Evolutionary conservation across 2,797 vertebrate genomes (phyloP), one percentile per base, ranked within the genome.

Genomic region (Semotilus atromaculatus): DNA sequence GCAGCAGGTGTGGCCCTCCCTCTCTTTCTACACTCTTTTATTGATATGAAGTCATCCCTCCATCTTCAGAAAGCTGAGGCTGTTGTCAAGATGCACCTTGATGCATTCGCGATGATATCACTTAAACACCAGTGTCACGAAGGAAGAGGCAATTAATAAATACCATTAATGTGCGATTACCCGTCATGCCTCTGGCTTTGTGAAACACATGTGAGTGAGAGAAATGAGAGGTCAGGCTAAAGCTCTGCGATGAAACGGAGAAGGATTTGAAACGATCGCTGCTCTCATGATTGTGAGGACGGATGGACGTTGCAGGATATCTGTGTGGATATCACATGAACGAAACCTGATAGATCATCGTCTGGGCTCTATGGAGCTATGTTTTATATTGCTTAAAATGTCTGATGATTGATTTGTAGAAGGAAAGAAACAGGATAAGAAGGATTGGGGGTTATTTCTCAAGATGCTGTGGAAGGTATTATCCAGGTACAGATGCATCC

Each of bases 21-120:
- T 87, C 77, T 86, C 81, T 87, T 6, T 81, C 81, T 82, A 82
- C 83, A 83, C 83, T 87, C 91, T 93, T 95, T 94, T 95, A 95
- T 94, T 94, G 94, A 94, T 92, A 95, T 96, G 93, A 95, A 95
- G 94, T 95, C 94, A 95, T 96, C 91, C 90, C 92, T 87, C 34
- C 36, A n/a, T 87, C 80, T 85, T 83, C 83, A 90, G 89, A 91
- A 95, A 94, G 90, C 91, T 80, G 89, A 91, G 90, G 91, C 90
- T 93, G 90, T 93, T 92, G 82, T 92, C 89, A 90, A 92, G 91
- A 93, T 91, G 91, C 90, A 92, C 91, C 92, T 91, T 79, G 81
- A 92, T 94, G 94, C 93, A 94, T 93, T 94, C 91, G 90, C 86
- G 76, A 89, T 74, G 89, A 91, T 93, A 94, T 95, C 93, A 93